A percentile compares a stretch with the other conserved stretches of the same genome.
These are phyloP conservation scores for Caenorhabditis sulstoni DNA, from an alignment of 2,888 invertebrate species.

Conservation along the genomic window DNA sequence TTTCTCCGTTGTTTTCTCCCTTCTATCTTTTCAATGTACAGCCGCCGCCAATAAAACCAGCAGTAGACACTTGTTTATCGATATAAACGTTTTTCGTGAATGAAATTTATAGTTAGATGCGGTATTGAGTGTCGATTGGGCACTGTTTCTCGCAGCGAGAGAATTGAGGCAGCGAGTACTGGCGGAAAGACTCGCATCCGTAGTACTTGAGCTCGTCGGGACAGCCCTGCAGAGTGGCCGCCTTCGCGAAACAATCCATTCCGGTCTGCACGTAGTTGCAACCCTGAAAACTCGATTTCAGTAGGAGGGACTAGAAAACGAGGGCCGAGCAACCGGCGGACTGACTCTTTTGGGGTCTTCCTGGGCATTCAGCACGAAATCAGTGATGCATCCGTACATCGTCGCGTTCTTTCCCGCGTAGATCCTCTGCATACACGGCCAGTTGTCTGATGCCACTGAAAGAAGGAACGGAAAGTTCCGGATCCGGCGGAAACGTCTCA, in stretches of 20 bases:
- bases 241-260: slow-evolving; percentile 58
- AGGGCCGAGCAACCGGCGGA: too few relatives aligned
- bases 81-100: slow-evolving; percentile 6
- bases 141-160: slow-evolving; percentile 43
- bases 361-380: slow-evolving; percentile 57
- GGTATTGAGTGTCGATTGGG: slow-evolving; percentile 30
- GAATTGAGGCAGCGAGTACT: slow-evolving; percentile 58
- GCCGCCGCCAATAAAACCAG: neutral
- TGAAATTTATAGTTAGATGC: slow-evolving; percentile 9
- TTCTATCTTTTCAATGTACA: slow-evolving; percentile 36
- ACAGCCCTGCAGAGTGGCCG: slow-evolving; percentile 41
- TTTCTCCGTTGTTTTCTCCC: slow-evolving; percentile 2
- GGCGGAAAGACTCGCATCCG: slow-evolving; percentile 67
- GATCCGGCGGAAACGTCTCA: slow-evolving; percentile 19
- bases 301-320: neutral
- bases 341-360: slow-evolving; percentile 60
- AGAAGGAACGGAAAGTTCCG: too few relatives aligned
- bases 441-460: slow-evolving; percentile 68
- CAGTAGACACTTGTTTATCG: slow-evolving; percentile 22
- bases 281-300: slow-evolving; percentile 53
- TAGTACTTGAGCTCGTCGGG: slow-evolving; percentile 64
- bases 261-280: slow-evolving; percentile 63
- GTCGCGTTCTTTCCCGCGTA: slow-evolving; percentile 63
- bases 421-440: slow-evolving; percentile 65
- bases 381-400: slow-evolving; percentile 58